A percentile compares a stretch with the other conserved stretches of the same genome.
Conservation (phyloP, 1,140 invertebrate genomes). For the Drosophila willistoni region DNA sequence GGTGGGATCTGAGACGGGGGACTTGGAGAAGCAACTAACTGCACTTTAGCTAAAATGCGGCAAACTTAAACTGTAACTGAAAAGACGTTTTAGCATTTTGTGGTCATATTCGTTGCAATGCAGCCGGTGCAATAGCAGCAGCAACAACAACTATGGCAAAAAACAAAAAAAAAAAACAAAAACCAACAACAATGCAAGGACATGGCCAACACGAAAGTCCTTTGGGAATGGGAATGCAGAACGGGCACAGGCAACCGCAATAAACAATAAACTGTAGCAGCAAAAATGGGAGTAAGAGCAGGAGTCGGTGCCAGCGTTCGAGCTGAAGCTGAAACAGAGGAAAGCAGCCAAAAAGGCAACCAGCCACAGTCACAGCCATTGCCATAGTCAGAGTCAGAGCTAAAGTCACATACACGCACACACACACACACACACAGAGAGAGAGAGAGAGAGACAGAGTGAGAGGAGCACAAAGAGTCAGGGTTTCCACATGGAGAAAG, state of each 20-base stretch:
- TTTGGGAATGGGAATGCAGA: neutral
- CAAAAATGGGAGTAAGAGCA: slow-evolving; percentile 1
- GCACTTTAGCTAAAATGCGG: slow-evolving; percentile 64
- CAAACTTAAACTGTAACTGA: slow-evolving; percentile 67
- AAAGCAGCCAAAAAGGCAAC: slow-evolving; percentile 59
- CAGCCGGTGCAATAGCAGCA: slow-evolving; percentile 45
- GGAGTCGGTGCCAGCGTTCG: neutral
- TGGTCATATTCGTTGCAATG: slow-evolving; percentile 56
- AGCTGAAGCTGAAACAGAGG: slow-evolving; percentile 42
- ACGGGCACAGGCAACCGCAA: slow-evolving; percentile 46
- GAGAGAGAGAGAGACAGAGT: neutral
- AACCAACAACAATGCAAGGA: slow-evolving; percentile 45
- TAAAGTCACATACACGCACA: slow-evolving; percentile 8
- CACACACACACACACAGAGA: slow-evolving; percentile 1
- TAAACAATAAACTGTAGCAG: slow-evolving; percentile 65
- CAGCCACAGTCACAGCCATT: slow-evolving; percentile 35
- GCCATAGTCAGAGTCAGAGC: slow-evolving; percentile 5
- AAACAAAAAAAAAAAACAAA: slow-evolving; percentile 20
- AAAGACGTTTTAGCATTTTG: slow-evolving; percentile 67
- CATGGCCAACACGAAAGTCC: slow-evolving; percentile 25
- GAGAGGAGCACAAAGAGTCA: neutral
- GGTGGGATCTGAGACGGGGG: too few relatives aligned
- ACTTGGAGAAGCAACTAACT: slow-evolving; percentile 22
- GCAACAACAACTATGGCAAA: slow-evolving; percentile 5
- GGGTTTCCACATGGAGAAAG: slow-evolving; percentile 55